Conservation (phyloP, 1,140 invertebrate species). For the Sycophaga agraensis region DNA sequence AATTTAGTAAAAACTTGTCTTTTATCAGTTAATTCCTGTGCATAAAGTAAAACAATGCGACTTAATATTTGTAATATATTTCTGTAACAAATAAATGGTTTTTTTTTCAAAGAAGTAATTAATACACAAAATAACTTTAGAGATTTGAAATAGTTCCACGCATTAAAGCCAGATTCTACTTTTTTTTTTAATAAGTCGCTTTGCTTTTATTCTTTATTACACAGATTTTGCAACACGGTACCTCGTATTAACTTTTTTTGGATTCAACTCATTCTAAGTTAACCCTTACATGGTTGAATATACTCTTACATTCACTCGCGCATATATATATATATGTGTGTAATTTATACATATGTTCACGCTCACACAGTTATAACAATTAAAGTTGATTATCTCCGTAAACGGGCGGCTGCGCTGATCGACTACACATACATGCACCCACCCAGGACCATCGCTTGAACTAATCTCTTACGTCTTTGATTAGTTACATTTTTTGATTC, state of each 20-base stretch:
- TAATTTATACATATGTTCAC: conserved; percentile 1
- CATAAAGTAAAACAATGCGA: neutral
- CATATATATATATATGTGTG: conserved; percentile 11
- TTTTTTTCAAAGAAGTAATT: no score
- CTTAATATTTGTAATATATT: neutral
- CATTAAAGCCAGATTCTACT: no score
- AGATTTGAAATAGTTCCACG: no score
- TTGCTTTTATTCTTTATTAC: neutral
- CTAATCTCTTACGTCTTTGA: conserved; percentile 13
- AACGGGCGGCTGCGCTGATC: conserved; percentile 30
- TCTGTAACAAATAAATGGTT: no score
- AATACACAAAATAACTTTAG: no score
- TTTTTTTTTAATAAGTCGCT: no score
- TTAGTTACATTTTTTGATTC: conserved; percentile 34
- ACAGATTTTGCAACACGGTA: neutral
- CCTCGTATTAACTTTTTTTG: neutral
- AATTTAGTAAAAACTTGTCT: neutral
- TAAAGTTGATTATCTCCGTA: conserved; percentile 11
- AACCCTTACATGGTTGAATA: neutral
- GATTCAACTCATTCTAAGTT: no score
- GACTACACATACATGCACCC: conserved; percentile 46
- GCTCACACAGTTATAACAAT: conserved; percentile 20
- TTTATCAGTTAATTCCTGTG: conserved; percentile 14
- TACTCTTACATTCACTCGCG: neutral
- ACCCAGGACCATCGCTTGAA: conserved; percentile 47